A percentile compares a stretch with the other conserved stretches of the same genome.
phyloP scores from a whole-genome alignment of 2,113 vertebrate species.

The Rostratula benghalensis region DNA sequence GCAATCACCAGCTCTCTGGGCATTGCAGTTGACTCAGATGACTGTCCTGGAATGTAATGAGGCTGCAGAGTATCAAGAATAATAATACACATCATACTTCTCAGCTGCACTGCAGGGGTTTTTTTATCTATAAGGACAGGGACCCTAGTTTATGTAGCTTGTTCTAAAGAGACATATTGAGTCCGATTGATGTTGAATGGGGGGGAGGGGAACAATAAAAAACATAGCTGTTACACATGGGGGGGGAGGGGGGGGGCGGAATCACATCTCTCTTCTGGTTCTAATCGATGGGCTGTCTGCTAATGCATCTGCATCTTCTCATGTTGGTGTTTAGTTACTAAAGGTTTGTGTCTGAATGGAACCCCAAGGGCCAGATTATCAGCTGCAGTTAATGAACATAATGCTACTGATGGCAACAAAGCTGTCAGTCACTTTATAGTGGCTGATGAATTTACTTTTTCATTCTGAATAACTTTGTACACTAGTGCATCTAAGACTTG shows the following conservation, averaged over 20 bases:
- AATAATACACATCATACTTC: background rate
- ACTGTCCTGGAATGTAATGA: conserved; percentile 19
- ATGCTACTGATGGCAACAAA: background rate
- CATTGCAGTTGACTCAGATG: background rate
- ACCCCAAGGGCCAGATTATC: conserved; percentile 6
- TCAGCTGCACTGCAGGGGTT: background rate
- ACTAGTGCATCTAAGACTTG: background rate
- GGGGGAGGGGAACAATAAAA: background rate
- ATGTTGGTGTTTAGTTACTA: background rate
- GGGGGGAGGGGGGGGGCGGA: too few species aligned
- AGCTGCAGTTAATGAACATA: conserved; percentile 1
- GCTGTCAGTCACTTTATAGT: background rate
- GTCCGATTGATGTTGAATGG: background rate
- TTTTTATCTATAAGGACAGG: background rate
- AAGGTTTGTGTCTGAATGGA: background rate
- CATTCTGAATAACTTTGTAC: background rate
- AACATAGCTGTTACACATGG: background rate
- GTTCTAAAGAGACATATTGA: background rate
- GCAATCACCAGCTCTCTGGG: background rate
- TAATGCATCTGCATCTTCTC: background rate
- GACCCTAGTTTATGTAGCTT: background rate
- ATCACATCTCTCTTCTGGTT: background rate
- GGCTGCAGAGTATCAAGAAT: background rate
- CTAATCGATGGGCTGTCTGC: background rate
- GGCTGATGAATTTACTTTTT: background rate